Base-by-base conservation (phyloP, 2,797 vertebrate species). In the Diglossa cyanea region DNA sequence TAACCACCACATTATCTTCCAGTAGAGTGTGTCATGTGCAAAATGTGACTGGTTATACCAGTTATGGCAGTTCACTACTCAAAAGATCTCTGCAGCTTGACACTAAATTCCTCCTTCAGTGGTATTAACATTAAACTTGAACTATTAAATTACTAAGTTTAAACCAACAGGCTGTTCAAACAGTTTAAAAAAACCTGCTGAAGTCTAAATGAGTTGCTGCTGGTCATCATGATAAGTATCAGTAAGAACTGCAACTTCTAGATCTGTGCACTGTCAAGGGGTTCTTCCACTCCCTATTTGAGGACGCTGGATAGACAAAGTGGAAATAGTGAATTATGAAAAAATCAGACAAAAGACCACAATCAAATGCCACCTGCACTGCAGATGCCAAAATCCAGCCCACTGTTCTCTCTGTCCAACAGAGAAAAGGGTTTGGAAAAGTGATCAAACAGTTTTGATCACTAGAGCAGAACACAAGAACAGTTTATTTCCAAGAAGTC, bases 21-120 rank as follows among this genome's bases (percentile, higher is more conserved):
- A 84, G 15, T 3, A 83, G 33, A 75, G 23, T 35, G 11, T 55
- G 39, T 31, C 54, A 37, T 23, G 11, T 51, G 72, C 62, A 93
- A 77, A 84, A 50, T 0, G 6, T 72, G 47, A 94, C 91, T 75
- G 82, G 94, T 90, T 86, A 90, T 93, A 92, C 94, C 85, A 86
- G 95, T 95, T 92, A 75, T 1, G 23, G 76, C 85, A 88, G 82
- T 77, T 88, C 39, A 65, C 37, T 53, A 47, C 24, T 25, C 33
- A 40, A 61, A 57, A 90, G 23, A 44, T 62, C 51, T 37, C 28
- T 55, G n/a, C 40, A 33, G 30, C 58, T 81, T 75, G 78, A 90
- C 0, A 0, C 24, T 73, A 60, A 92, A 86, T 71, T 94, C 55
- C 35, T 90, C 62, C 40, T 45, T 83, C 33, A 28, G 13, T 39